phyloP scores from a whole-genome alignment of 2,797 vertebrate species.

The Galago senegalensis region DNA sequence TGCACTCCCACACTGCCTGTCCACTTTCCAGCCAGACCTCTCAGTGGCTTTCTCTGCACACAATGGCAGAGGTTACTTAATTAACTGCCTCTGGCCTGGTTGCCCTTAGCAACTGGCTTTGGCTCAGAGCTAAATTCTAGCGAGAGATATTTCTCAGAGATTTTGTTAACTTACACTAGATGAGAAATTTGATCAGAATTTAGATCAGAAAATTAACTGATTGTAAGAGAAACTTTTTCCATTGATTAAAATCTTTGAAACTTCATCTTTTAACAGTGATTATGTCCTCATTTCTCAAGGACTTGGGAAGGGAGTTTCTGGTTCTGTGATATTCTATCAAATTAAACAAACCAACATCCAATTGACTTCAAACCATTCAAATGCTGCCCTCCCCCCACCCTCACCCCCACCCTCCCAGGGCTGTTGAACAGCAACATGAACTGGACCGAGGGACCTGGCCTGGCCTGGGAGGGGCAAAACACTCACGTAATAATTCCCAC shows the following conservation, averaged over 20 bases:
- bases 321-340: background rate
- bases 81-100: slow-evolving; percentile 65
- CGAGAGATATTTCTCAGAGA: slow-evolving; percentile 47
- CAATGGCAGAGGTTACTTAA: slow-evolving; percentile 67
- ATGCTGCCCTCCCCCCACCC: background rate
- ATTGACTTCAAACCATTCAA: slow-evolving; percentile 6
- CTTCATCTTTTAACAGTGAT: background rate
- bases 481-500: background rate
- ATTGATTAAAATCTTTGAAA: slow-evolving; percentile 56
- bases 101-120: slow-evolving; percentile 71
- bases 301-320: slow-evolving; percentile 6
- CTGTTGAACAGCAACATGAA: background rate
- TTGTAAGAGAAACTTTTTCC: slow-evolving; percentile 31
- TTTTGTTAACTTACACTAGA: slow-evolving; percentile 43
- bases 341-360: slow-evolving; percentile 52
- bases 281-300: slow-evolving; percentile 1
- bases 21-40: slow-evolving; percentile 20
- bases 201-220: slow-evolving; percentile 62
- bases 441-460: background rate
- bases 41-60: slow-evolving; percentile 29
- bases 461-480: background rate
- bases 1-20: background rate
- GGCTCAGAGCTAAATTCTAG: slow-evolving; percentile 63
- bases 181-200: slow-evolving; percentile 56
- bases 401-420: background rate